Percentiles rank a stretch among this genome's conserved stretches.
Evolutionary conservation across 2,888 invertebrate genomes (phyloP).

Genomic region (Patella pellucida): DNA sequence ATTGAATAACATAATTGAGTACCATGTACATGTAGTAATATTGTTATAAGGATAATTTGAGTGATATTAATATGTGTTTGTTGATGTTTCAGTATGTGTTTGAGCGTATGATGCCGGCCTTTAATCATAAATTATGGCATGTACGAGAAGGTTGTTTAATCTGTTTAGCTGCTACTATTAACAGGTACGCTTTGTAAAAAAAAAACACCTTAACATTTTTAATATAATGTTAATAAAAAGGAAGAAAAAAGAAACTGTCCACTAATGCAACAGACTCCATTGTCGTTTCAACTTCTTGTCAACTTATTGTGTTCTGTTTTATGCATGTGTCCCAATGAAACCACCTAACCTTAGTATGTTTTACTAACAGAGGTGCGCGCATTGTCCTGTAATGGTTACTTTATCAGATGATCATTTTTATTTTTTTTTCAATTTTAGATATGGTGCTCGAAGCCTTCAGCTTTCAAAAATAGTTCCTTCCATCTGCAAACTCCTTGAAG

Average conservation of each 20-base stretch:
- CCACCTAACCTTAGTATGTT: not conserved
- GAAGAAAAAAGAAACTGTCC: no score
- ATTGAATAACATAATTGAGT: no score
- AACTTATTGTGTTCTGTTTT: not conserved
- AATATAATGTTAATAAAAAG: no score
- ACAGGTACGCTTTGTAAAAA: constrained; percentile 78
- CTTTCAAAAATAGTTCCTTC: constrained; percentile 86
- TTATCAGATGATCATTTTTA: not conserved
- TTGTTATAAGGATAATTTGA: not conserved
- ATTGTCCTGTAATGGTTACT: not conserved
- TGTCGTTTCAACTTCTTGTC: not conserved
- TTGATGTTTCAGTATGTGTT: constrained; percentile 77
- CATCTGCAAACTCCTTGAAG: constrained; percentile 86
- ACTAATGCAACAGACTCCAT: not conserved
- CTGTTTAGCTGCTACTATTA: constrained; percentile 85
- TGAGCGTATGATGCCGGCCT: constrained; percentile 80
- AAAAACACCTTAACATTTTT: no score
- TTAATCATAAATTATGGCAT: constrained; percentile 92
- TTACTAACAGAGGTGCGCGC: not conserved
- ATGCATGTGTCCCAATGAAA: no score
- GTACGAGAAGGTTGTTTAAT: constrained; percentile 89
- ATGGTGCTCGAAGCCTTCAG: constrained; percentile 87
- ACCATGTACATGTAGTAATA: not conserved
- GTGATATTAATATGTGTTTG: not conserved
- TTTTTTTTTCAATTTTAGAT: constrained; percentile 74